Evolutionary conservation across 2,113 vertebrate genomes (phyloP).

Genomic region (Solea solea): DNA sequence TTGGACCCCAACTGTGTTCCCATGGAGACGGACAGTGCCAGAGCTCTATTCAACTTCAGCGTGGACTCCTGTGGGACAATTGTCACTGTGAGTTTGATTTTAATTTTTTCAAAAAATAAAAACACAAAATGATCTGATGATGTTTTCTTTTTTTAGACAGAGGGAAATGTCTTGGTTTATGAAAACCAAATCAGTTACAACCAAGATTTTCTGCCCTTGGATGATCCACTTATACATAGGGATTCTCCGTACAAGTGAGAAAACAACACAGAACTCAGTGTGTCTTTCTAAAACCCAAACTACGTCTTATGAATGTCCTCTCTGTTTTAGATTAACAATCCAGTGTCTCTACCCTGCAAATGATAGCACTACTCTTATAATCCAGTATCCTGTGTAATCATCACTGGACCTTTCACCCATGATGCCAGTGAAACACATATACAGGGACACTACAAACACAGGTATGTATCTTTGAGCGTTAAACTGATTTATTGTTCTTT

Average conservation of each 20-base stretch:
- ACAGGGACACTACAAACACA: slow-evolving; percentile 3
- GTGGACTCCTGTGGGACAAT: slow-evolving; percentile 73
- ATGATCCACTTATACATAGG: slow-evolving; percentile 67
- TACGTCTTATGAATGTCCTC: background rate
- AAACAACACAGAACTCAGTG: fast-evolving
- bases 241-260: slow-evolving; percentile 76
- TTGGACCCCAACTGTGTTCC: slow-evolving; percentile 69
- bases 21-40: slow-evolving; percentile 56
- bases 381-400: slow-evolving; percentile 7
- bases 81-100: slow-evolving; percentile 49
- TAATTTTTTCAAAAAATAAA: background rate
- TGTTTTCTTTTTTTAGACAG: slow-evolving; percentile 52
- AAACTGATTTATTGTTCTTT: background rate
- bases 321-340: slow-evolving; percentile 61
- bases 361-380: slow-evolving; percentile 1
- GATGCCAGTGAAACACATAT: slow-evolving; percentile 1
- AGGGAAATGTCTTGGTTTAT: slow-evolving; percentile 69
- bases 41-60: slow-evolving; percentile 74
- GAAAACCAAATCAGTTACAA: slow-evolving; percentile 77
- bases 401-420: background rate
- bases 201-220: slow-evolving; percentile 49
- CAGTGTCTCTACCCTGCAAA: slow-evolving; percentile 73
- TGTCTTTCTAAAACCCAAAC: background rate
- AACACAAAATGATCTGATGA: background rate
- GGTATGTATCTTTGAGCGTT: slow-evolving; percentile 8